Evolutionary conservation across 2,888 invertebrate species (phyloP).

Genomic region (Drosophila vallismaia): DNA sequence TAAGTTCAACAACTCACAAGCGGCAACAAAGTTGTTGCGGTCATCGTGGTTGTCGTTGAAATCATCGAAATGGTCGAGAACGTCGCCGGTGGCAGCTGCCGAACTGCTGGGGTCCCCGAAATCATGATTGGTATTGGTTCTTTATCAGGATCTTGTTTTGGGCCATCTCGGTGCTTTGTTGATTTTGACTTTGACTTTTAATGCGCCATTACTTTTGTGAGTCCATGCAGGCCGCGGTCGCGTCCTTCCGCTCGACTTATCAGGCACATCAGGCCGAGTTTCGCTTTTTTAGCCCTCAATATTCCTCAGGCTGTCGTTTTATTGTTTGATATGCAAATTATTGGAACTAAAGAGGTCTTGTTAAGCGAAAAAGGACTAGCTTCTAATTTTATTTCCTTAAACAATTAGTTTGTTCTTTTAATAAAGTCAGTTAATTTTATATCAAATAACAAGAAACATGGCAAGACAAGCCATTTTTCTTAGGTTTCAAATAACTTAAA

Average conservation of each 20-base stretch:
- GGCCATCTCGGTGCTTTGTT: constrained; percentile 74
- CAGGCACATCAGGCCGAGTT: constrained; percentile 36
- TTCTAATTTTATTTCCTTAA: not conserved
- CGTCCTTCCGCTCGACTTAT: constrained; percentile 54
- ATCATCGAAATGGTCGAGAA: constrained; percentile 36
- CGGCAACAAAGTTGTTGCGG: constrained; percentile 74
- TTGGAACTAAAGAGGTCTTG: constrained; percentile 67
- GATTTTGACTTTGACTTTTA: constrained; percentile 55
- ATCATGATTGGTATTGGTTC: constrained; percentile 75
- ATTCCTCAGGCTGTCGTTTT: constrained; percentile 7
- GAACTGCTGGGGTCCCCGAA: constrained; percentile 42
- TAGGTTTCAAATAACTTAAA: constrained; percentile 22
- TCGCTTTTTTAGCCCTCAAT: constrained; percentile 35
- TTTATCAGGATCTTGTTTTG: constrained; percentile 77
- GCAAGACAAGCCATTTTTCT: not conserved
- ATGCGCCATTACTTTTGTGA: constrained; percentile 48
- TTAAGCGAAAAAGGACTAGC: constrained; percentile 44
- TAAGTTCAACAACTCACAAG: constrained; percentile 78
- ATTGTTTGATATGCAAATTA: constrained; percentile 67
- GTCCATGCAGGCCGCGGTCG: constrained; percentile 13
- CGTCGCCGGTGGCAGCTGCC: constrained; percentile 70
- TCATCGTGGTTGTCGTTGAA: constrained; percentile 55
- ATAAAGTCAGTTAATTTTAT: not conserved
- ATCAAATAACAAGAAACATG: too few species aligned
- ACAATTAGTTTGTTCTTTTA: not conserved